These are phyloP conservation scores for Venusia cambrica DNA, from an alignment of 2,888 invertebrate species.

Conservation along the genomic window DNA sequence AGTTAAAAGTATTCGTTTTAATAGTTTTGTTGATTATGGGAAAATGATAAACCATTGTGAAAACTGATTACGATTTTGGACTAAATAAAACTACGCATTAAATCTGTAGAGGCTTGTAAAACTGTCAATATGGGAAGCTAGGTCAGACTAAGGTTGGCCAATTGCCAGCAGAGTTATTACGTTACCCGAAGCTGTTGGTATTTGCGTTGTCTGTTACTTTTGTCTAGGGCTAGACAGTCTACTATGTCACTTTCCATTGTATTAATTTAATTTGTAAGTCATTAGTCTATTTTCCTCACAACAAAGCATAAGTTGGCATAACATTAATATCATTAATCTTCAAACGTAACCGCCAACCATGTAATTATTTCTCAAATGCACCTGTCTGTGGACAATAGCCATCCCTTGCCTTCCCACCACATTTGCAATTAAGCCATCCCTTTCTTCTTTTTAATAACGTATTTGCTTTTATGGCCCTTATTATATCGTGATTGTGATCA, in stretches of 20 bases:
- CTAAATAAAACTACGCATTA: no score
- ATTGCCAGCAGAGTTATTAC: no score
- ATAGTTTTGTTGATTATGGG: not conserved
- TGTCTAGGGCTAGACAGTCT: no score
- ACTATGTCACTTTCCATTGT: no score
- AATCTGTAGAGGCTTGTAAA: no score
- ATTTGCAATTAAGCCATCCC: conserved; percentile 28
- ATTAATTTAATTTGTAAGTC: no score
- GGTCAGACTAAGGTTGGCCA: no score
- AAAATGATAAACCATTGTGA: conserved; percentile 1
- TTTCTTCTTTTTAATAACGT: conserved; percentile 32
- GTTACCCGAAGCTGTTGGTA: no score
- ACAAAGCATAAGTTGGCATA: conserved; percentile 4
- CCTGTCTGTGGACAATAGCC: conserved; percentile 34
- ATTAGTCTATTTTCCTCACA: no score
- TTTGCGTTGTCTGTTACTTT: no score
- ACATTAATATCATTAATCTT: conserved; percentile 7
- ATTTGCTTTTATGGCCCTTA: conserved; percentile 41
- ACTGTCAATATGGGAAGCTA: no score
- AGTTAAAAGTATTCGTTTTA: conserved; percentile 5
- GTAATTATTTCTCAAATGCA: conserved; percentile 29
- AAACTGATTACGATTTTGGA: no score
- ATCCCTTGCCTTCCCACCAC: conserved; percentile 26
- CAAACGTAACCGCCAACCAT: conserved; percentile 19
- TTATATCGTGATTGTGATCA: conserved; percentile 44